Evolutionary conservation across 1,140 invertebrate species (phyloP), one percentile per base, ranked within the genome.

Genomic region (Neuroterus valhalla): DNA sequence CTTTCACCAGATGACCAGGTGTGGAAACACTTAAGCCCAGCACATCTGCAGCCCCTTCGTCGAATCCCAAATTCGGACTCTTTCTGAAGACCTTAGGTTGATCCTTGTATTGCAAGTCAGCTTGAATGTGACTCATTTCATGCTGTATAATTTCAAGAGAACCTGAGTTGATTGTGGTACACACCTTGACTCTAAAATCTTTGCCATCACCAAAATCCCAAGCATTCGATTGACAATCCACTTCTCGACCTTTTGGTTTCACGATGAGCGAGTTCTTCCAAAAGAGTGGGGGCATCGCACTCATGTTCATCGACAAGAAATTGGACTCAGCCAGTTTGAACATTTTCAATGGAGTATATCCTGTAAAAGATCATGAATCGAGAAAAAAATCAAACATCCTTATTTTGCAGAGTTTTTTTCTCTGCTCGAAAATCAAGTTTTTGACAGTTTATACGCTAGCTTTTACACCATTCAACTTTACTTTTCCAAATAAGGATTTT

Each of bases 31-130:
- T 98, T 3, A 98, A 87, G 1, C 96, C 93, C 23, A 98, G 93
- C 0, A 95, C 93, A 87, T 98, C 97, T 1, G 97, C 97, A n/a
- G 98, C 93, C 12, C 97, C 97, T 87, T 98, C 97, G 81, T 97
- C 96, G 84, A 98, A 98, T 77, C 96, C 95, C 84, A 94, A 93
- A 91, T 97, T 98, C 0, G 97, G 96, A 31, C 96, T 96, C 45
- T 93, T 92, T 74, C 95, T 92, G 85, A 93, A 97, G n/a, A 94
- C 85, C 67, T 90, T 89, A 0, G 95, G 95, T 80, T 93, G 93
- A 84, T 96, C 85, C 83, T 93, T 95, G 86, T 97, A 98, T 84
- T 96, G 94, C 75, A 96, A 85, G 87, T 93, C 96, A 91, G 97
- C 98, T 83, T 97, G 93, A 12, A 97, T 91, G 82, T 97, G 95